Base-by-base conservation (phyloP, 1,140 invertebrate species). In the Caenorhabditis remanei region DNA sequence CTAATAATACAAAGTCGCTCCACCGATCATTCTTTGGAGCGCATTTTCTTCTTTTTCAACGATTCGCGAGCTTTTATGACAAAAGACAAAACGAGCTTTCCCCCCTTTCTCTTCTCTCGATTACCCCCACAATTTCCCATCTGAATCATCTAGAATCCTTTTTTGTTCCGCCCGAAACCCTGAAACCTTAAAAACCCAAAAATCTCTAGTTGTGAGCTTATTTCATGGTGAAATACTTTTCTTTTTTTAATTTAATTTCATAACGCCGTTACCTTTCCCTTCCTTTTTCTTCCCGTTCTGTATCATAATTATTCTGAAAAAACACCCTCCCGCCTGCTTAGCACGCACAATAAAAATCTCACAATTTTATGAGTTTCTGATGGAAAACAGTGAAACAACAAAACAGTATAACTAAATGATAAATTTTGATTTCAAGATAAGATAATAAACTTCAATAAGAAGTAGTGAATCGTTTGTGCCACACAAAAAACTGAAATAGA, bases 151-250 rank as follows among this genome's bases (percentile, higher is more conserved):
- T 58, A 58, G 56, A 58, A 58, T n/a, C 56, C 2, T 58, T 16
- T 16, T 16, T 16, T 16, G 16, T 32, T 32, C 32, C 61, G 32
- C 61, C 40, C 61, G 32, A 65, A 65, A n/a, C 46, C 16, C 50
- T n/a, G n/a, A n/a, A n/a, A n/a, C n/a, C n/a, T n/a, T n/a, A 53
- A 21, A 71, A 71, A 71, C 71, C 71, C 71, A 5, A 53, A 79
- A 79, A 79, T 79, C 46, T 79, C 71, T 79, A 79, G 71, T 79
- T 79, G 71, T 79, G 71, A 79, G 71, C 71, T 79, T 79, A 79
- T 79, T 79, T 79, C 71, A 79, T 79, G 71, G 71, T 79, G 71
- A 79, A 79, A 79, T 50, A 24, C n/a, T 48, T 50, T 3, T 50
- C 53, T 67, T 50, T 24, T 43, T n/a, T 19, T 79, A 50, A 79